phyloP scores from a whole-genome alignment of 2,797 vertebrate genomes.

The Prionace glauca region DNA sequence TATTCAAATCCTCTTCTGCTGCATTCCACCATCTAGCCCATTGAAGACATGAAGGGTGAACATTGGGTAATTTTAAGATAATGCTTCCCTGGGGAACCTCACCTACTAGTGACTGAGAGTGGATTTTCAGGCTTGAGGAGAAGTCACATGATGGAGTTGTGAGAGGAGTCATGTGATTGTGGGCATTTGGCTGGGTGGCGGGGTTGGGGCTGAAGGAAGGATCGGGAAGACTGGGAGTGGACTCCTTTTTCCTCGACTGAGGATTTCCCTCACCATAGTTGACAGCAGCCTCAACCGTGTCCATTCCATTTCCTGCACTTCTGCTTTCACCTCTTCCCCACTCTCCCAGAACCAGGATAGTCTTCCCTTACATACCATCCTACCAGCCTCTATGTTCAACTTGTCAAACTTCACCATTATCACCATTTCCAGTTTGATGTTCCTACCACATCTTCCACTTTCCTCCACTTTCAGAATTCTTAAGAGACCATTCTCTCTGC shows the following conservation, averaged over 20 bases:
- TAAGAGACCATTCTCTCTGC: not conserved
- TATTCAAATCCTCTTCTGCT: not conserved
- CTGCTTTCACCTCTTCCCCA: not conserved
- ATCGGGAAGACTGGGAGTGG: not conserved
- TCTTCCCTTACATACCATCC: not conserved
- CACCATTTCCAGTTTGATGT: not conserved
- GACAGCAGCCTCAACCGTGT: not conserved
- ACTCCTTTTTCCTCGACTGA: not conserved
- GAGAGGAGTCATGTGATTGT: not conserved
- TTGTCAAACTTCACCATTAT: not conserved
- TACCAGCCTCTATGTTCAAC: not conserved
- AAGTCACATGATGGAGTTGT: not conserved
- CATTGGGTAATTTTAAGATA: too few relatives aligned
- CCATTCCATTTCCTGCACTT: not conserved
- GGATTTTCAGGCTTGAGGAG: not conserved
- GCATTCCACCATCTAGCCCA: not conserved
- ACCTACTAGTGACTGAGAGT: not conserved
- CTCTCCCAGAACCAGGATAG: not conserved
- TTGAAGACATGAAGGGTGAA: not conserved
- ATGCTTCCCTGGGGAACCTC: not conserved
- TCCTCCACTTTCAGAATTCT: not conserved
- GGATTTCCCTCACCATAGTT: not conserved
- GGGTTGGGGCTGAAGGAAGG: not conserved
- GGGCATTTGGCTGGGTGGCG: not conserved
- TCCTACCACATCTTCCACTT: not conserved